These are phyloP conservation scores for Siniperca undulata DNA, from an alignment of 2,797 vertebrate genomes.

Conservation along the genomic window DNA sequence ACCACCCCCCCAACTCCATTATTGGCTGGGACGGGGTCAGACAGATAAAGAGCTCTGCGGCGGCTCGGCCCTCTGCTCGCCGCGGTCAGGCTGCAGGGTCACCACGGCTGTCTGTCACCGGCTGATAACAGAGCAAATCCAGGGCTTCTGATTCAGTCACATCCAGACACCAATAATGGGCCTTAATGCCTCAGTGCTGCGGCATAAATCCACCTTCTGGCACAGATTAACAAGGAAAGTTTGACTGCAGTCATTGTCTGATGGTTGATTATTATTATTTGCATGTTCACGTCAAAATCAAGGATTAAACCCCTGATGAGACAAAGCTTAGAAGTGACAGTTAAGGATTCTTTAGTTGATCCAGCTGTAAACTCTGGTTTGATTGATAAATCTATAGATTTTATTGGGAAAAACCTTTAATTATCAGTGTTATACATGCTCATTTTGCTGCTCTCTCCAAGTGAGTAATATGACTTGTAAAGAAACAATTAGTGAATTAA, in stretches of 20 bases:
- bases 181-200: slow-evolving; percentile 57
- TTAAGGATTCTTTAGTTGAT: background rate
- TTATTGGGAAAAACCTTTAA: background rate
- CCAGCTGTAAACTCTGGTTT: background rate
- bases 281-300: background rate
- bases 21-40: slow-evolving; percentile 71
- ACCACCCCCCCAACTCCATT: slow-evolving; percentile 48
- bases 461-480: background rate
- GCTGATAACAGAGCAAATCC: slow-evolving; percentile 75
- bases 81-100: slow-evolving; percentile 71
- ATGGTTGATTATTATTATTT: slow-evolving; percentile 4
- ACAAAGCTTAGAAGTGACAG: background rate
- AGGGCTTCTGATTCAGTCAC: slow-evolving; percentile 65
- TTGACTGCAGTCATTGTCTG: slow-evolving; percentile 47
- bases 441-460: background rate
- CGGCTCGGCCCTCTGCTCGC: slow-evolving; percentile 63
- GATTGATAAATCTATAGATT: background rate
- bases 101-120: slow-evolving; percentile 77
- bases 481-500: background rate
- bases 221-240: slow-evolving; percentile 58
- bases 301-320: slow-evolving; percentile 5
- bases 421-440: background rate
- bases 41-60: slow-evolving; percentile 83
- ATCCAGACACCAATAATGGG: slow-evolving; percentile 66
- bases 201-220: slow-evolving; percentile 62